Evolutionary conservation across 2,888 invertebrate species (phyloP).

Genomic region (Drosophila nr. perissopoda): DNA sequence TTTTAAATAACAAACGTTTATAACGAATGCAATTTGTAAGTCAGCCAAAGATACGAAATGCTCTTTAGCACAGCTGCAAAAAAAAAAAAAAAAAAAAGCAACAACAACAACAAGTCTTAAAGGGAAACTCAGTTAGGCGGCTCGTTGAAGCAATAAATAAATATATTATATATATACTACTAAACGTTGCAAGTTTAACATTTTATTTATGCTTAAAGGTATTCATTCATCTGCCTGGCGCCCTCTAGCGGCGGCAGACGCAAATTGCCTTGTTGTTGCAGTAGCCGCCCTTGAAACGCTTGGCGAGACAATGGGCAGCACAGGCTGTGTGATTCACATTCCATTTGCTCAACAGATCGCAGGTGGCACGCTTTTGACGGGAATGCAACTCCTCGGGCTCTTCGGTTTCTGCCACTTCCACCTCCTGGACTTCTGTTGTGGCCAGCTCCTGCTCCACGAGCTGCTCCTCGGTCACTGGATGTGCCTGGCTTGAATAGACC

Average conservation of each 20-base stretch:
- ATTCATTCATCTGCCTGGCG: background rate
- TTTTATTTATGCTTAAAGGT: background rate
- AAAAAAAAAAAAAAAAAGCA: constrained; percentile 6
- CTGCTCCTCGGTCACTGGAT: constrained; percentile 18
- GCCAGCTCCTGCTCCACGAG: background rate
- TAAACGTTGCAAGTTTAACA: background rate
- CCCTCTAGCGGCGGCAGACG: constrained; percentile 77
- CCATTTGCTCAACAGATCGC: constrained; percentile 81
- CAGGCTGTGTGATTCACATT: constrained; percentile 83
- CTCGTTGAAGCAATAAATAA: constrained; percentile 62
- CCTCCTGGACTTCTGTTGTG: too few relatives aligned
- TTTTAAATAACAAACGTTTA: constrained; percentile 38
- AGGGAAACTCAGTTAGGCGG: constrained; percentile 51
- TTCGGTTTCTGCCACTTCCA: background rate
- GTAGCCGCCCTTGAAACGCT: constrained; percentile 82
- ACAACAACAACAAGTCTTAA: constrained; percentile 1
- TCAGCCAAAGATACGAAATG: constrained; percentile 52
- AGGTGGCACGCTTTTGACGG: constrained; percentile 85
- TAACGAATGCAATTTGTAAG: constrained; percentile 44
- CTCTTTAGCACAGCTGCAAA: constrained; percentile 33
- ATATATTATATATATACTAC: constrained; percentile 38
- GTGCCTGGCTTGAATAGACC: constrained; percentile 33
- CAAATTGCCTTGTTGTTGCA: constrained; percentile 83
- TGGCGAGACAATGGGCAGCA: constrained; percentile 83
- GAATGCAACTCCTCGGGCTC: constrained; percentile 11